Evolutionary conservation across 2,797 vertebrate genomes (phyloP), one percentile per base, ranked within the genome.

Genomic region (Malurus leucopterus): DNA sequence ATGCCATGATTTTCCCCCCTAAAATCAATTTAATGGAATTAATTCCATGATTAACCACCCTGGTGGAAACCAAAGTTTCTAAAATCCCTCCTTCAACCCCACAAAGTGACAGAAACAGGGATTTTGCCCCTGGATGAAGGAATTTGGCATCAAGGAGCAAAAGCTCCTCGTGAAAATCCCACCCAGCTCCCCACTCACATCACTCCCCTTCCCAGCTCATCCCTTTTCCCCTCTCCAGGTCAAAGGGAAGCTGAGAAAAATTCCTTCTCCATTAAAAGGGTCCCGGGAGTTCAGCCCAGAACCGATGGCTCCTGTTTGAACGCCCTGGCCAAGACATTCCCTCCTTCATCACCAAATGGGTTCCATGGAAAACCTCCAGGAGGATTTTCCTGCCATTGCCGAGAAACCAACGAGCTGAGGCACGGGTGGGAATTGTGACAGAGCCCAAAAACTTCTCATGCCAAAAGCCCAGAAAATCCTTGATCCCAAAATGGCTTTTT

Each of bases 291-390:
- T 91, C 88, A 88, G 43, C 19, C 10, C 54, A n/a, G 27, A 72
- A 89, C 65, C 64, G 70, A 85, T 36, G 58, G 70, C 49, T 87
- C 44, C 62, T 7, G 19, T 20, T 91, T 22, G 6, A 68, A 70
- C 73, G 61, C 49, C 7, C 9, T 68, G 69, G 75, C 6, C 71
- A 32, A 83, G 75, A 94, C 36, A 34, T 49, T 91, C 88, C 84
- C 86, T 69, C 72, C 88, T 78, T 95, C 94, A 95, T 94, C 91
- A 83, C 80, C 93, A 93, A 95, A 95, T 94, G 93, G 69, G 16
- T 47, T 74, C 80, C 78, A 90, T 95, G 94, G 91, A 95, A 95
- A 72, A 58, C 22, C 90, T 94, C 93, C 94, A 95, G 90, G 44
- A 83, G 75, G 75, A 30, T 89, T 88, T 93, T 86, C 86, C 58